These are phyloP conservation scores for Synanthedon tipuliformis DNA, from an alignment of 2,888 invertebrate species.

Conservation along the genomic window DNA sequence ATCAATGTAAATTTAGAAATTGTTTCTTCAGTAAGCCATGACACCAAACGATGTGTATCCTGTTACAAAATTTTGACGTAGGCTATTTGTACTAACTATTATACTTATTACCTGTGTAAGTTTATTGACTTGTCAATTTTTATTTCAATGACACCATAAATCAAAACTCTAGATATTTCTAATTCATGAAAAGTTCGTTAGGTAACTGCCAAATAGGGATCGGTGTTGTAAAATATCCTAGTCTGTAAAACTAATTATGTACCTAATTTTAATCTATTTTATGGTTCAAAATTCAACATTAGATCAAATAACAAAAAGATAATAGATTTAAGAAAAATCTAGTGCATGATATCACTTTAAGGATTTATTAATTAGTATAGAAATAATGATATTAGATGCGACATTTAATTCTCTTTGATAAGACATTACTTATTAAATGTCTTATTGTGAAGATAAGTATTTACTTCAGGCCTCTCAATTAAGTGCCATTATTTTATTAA, in stretches of 20 bases:
- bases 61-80: slow-evolving; percentile 8
- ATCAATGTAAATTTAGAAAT: slow-evolving; percentile 2
- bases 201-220: slow-evolving; percentile 65
- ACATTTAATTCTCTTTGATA: slow-evolving; percentile 3
- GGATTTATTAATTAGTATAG: slow-evolving; percentile 29
- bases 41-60: slow-evolving; percentile 13
- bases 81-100: slow-evolving; percentile 1
- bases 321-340: slow-evolving; percentile 26
- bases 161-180: slow-evolving; percentile 21
- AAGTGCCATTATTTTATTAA: too few species aligned
- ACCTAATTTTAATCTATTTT: slow-evolving; percentile 20
- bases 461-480: too few species aligned
- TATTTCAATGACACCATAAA: slow-evolving; percentile 30
- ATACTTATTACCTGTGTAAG: neutral
- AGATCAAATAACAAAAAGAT: slow-evolving; percentile 11
- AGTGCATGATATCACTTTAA: slow-evolving; percentile 48
- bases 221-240: slow-evolving; percentile 60
- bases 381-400: slow-evolving; percentile 5
- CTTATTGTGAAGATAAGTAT: too few species aligned
- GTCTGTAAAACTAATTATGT: slow-evolving; percentile 39
- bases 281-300: slow-evolving; percentile 26
- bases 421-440: neutral
- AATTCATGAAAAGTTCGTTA: slow-evolving; percentile 42
- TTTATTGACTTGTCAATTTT: slow-evolving; percentile 40
- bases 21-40: slow-evolving; percentile 2